These are phyloP conservation scores for Drosophila lowei DNA, from an alignment of 1,140 invertebrate species.

Conservation along the genomic window DNA sequence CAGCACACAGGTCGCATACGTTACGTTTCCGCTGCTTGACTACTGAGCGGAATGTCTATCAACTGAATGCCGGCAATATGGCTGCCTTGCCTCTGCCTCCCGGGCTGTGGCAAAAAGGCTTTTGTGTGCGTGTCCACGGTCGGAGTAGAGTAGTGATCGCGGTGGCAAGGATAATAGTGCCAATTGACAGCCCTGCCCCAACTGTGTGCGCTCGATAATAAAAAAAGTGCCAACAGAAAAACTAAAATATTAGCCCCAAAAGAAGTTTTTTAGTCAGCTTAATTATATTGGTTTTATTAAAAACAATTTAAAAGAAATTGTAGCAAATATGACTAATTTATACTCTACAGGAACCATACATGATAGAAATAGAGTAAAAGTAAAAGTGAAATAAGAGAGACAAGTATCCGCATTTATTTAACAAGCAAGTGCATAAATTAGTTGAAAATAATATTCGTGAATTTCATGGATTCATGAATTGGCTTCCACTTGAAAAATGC, in stretches of 20 bases:
- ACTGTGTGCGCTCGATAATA: conserved; percentile 44
- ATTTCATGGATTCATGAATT: too few species aligned
- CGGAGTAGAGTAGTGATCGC: conserved; percentile 3
- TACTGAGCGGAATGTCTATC: conserved; percentile 48
- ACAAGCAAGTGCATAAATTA: too few species aligned
- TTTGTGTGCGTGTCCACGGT: conserved; percentile 15
- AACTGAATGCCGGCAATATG: conserved; percentile 35
- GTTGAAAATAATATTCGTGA: too few species aligned
- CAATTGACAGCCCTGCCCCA: conserved; percentile 54
- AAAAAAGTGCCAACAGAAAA: conserved; percentile 12
- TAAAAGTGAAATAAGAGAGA: too few species aligned
- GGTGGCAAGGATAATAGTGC: conserved; percentile 37
- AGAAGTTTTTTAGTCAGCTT: conserved; percentile 3
- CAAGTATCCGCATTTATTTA: too few species aligned
- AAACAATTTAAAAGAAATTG: conserved; percentile 19
- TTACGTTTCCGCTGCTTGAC: conserved; percentile 56
- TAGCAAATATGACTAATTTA: too few species aligned
- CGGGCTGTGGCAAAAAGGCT: conserved; percentile 25
- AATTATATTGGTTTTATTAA: conserved; percentile 34
- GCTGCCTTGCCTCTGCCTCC: neutral
- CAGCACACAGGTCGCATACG: conserved; percentile 55
- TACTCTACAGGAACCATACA: too few species aligned
- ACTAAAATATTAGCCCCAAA: neutral
- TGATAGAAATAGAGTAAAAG: too few species aligned
- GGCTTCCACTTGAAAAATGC: too few species aligned